phyloP scores from a whole-genome alignment of 2,888 invertebrate genomes.

The Euplexia lucipara region DNA sequence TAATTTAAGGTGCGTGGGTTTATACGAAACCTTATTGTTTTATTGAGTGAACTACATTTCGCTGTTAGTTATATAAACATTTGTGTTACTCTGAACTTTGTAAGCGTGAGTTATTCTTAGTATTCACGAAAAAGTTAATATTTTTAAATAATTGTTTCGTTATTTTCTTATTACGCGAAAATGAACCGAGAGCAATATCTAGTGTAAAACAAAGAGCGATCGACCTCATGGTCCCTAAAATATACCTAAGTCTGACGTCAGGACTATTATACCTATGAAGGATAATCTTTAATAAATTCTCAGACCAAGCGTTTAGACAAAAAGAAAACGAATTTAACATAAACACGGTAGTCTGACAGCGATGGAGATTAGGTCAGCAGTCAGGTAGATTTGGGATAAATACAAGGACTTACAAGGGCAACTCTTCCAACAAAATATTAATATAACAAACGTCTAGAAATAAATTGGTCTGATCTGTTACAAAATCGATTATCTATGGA shows the following conservation, averaged over 20 bases:
- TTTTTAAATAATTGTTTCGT: no score
- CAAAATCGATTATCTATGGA: conserved; percentile 54
- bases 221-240: background rate
- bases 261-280: conserved; percentile 47
- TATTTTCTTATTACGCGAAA: no score
- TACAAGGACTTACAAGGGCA: conserved; percentile 51
- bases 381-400: conserved; percentile 52
- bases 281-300: conserved; percentile 44
- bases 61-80: conserved; percentile 16
- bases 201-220: background rate
- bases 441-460: conserved; percentile 32
- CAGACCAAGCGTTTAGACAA: conserved; percentile 20
- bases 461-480: conserved; percentile 33
- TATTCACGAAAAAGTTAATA: conserved; percentile 24
- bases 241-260: conserved; percentile 35
- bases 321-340: conserved; percentile 39
- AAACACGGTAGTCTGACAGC: conserved; percentile 51
- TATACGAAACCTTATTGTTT: conserved; percentile 50
- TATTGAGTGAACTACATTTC: conserved; percentile 38
- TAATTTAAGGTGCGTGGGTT: conserved; percentile 60
- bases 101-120: conserved; percentile 4
- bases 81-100: conserved; percentile 20
- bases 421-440: conserved; percentile 24
- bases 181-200: background rate
- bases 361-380: conserved; percentile 47